Evolutionary conservation across 2,797 vertebrate species (phyloP), one percentile per base, ranked within the genome.

Genomic region (Oreonectes daqikongensis): DNA sequence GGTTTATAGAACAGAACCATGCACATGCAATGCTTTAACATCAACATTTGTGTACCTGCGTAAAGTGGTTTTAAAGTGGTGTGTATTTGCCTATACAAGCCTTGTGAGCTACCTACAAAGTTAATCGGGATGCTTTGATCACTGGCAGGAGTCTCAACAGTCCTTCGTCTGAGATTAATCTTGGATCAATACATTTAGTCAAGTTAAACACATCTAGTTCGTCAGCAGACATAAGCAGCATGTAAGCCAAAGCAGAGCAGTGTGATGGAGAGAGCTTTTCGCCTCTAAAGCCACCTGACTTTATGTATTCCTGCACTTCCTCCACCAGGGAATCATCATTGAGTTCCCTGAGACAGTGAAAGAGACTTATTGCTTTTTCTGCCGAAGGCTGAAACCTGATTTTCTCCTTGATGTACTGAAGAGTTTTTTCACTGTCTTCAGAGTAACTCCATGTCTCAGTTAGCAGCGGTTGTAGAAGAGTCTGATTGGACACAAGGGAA

Each of bases 91-190:
- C 6, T 32, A 20, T 32, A 26, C 22, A 55, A 55, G n/a, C 22
- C 18, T n/a, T 17, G 12, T 61, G 30, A 63, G 15, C n/a, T 64
- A 64, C 71, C 2, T 73, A 64, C 60, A 64, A 7, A 52, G 61
- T 60, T 28, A 60, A 50, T 52, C 46, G 15, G 22, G 78, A 80
- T 59, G 66, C 59, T 50, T 63, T 55, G 67, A 80, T 40, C 7
- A 80, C 66, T 30, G 78, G 78, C 67, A 75, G 60, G 18, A 80
- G 40, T 20, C 72, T 80, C 28, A 80, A 20, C 38, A 80, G 18
- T 57, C 78, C 72, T 44, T 63, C 78, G 6, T 80, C 61, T 57
- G 78, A 71, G 50, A 60, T 55, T 38, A 75, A 42, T 5, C 44
- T 73, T 0, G 71, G 71, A 64, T 64, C 14, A 73, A 68, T 60